Percentiles rank a stretch among this genome's conserved stretches.
Conservation (phyloP, 1,140 invertebrate genomes). For the Megalonaias nervosa region DNA sequence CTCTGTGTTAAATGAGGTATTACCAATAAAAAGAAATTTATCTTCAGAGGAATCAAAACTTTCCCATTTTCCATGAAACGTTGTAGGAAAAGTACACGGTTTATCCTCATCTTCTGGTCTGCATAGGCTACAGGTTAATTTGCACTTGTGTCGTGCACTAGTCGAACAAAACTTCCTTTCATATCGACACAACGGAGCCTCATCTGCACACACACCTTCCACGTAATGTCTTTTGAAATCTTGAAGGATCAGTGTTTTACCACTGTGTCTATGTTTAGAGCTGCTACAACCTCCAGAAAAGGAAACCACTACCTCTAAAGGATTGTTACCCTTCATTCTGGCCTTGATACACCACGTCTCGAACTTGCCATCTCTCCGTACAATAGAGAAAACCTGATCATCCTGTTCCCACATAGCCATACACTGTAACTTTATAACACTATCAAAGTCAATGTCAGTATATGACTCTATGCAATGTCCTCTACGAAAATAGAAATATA, state of each 20-base stretch:
- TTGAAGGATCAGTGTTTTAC: conserved; percentile 22
- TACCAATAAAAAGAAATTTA: conserved; percentile 20
- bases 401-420: conserved; percentile 24
- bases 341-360: conserved; percentile 27
- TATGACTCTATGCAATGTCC: conserved; percentile 24
- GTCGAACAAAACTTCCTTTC: conserved; percentile 13
- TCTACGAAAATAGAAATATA: conserved; percentile 28
- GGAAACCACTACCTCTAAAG: conserved; percentile 19
- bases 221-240: conserved; percentile 37
- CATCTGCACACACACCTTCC: conserved; percentile 29
- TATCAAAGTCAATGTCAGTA: conserved; percentile 5
- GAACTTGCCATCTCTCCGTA: conserved; percentile 18
- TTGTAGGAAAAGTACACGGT: conserved; percentile 12
- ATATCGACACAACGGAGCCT: conserved; percentile 30
- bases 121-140: conserved; percentile 28
- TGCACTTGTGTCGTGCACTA: conserved; percentile 19
- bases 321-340: conserved; percentile 3
- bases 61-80: conserved; percentile 22
- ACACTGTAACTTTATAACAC: conserved; percentile 17
- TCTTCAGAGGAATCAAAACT: conserved; percentile 12
- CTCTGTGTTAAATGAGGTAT: conserved; percentile 9
- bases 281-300: conserved; percentile 25
- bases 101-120: conserved; percentile 32
- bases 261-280: conserved; percentile 7
- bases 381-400: conserved; percentile 23